These are phyloP conservation scores for Lasiurus borealis DNA, from an alignment of 2,113 vertebrate species.

Conservation along the genomic window DNA sequence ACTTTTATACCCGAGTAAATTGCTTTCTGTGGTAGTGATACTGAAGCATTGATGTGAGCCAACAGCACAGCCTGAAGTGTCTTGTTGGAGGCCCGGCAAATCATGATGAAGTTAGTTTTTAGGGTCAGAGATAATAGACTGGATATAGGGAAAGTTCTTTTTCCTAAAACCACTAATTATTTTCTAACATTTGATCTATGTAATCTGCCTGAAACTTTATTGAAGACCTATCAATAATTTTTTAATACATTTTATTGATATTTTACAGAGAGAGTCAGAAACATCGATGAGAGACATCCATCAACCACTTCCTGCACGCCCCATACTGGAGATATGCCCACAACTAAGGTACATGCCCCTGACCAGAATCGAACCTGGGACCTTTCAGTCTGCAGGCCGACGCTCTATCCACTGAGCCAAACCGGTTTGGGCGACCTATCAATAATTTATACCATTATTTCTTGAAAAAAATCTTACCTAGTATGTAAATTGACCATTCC, in stretches of 20 bases:
- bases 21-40: neutral
- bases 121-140: neutral
- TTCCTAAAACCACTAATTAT: constrained; percentile 19
- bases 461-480: neutral
- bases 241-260: too few relatives aligned
- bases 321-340: too few relatives aligned
- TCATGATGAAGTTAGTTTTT: neutral
- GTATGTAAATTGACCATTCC: too few relatives aligned
- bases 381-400: too few relatives aligned
- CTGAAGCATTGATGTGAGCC: neutral
- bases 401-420: too few relatives aligned
- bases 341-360: too few relatives aligned
- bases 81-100: neutral
- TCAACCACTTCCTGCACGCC: too few relatives aligned
- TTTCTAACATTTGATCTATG: constrained; percentile 18
- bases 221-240: neutral
- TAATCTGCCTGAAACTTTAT: constrained; percentile 46
- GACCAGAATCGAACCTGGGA: too few relatives aligned
- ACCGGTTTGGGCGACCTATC: too few relatives aligned
- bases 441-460: constrained; percentile 29
- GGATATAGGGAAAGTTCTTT: neutral
- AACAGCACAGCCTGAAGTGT: neutral
- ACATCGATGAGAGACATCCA: too few relatives aligned
- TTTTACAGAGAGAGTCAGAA: too few relatives aligned
- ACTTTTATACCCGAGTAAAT: neutral